phyloP scores from a whole-genome alignment of 2,113 vertebrate genomes.

The Microcebus murinus region DNA sequence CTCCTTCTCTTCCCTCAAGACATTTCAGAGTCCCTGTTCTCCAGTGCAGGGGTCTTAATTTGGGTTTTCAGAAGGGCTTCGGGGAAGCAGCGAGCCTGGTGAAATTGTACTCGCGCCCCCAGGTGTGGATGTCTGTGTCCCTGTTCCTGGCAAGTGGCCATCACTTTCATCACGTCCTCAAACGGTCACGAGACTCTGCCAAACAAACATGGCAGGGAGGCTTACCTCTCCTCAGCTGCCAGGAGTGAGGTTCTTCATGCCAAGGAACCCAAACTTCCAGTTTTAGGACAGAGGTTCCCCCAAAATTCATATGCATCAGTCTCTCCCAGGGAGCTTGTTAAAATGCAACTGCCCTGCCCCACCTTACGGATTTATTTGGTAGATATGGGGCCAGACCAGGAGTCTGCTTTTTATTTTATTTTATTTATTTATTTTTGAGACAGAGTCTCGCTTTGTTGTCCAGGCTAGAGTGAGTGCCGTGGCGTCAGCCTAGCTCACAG shows the following conservation, averaged over 20 bases:
- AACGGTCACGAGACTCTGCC: background rate
- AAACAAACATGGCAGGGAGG: too few relatives aligned
- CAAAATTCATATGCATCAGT: background rate
- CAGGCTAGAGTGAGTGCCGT: too few relatives aligned
- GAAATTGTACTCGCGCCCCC: accelerated
- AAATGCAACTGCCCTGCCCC: background rate
- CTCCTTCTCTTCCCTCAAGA: background rate
- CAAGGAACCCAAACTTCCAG: background rate
- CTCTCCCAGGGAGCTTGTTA: background rate
- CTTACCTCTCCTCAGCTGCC: too few relatives aligned
- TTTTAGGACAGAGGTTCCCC: background rate
- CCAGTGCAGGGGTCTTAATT: background rate
- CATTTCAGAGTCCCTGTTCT: background rate
- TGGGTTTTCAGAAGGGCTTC: background rate
- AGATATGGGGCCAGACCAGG: background rate
- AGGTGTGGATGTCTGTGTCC: background rate
- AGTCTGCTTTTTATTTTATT: background rate
- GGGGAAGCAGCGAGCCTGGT: too few relatives aligned
- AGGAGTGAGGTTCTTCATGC: background rate
- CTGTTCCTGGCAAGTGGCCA: background rate
- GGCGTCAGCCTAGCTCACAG: too few relatives aligned
- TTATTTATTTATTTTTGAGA: too few relatives aligned
- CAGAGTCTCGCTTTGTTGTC: too few relatives aligned
- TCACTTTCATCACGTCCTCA: background rate
- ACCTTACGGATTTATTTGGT: background rate